A percentile compares a stretch with the other conserved stretches of the same genome.
Conservation (phyloP, 2,113 vertebrate species). For the Hippocampus comes region DNA sequence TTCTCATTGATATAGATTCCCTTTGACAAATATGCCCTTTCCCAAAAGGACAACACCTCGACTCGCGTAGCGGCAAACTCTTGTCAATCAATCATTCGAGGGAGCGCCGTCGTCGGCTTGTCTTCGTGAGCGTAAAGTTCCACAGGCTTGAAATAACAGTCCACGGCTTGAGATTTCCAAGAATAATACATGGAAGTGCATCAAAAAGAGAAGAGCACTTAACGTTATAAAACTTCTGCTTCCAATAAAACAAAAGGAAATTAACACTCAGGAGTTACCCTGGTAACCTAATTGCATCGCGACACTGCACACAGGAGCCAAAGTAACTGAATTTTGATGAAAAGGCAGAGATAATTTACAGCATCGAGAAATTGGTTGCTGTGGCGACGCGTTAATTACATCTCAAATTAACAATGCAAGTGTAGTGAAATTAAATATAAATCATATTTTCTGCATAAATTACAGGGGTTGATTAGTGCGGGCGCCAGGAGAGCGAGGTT, state of each 20-base stretch:
- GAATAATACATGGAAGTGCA: slow-evolving; percentile 52
- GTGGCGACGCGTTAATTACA: slow-evolving; percentile 99
- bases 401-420: slow-evolving; percentile 99
- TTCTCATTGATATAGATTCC: slow-evolving; percentile 63
- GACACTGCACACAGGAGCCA: slow-evolving; percentile 99
- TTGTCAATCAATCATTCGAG: slow-evolving; percentile 52
- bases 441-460: slow-evolving; percentile 99
- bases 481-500: slow-evolving; percentile 99
- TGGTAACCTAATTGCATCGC: slow-evolving; percentile 99
- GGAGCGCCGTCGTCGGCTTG: slow-evolving; percentile 36
- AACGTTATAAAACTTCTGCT: slow-evolving; percentile 88
- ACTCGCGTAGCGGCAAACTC: slow-evolving; percentile 45
- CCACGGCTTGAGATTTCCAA: neutral
- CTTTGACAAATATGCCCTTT: slow-evolving; percentile 64
- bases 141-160: slow-evolving; percentile 28
- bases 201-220: slow-evolving; percentile 79
- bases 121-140: slow-evolving; percentile 25
- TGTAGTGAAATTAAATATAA: slow-evolving; percentile 99
- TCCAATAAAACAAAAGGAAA: slow-evolving; percentile 98
- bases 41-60: slow-evolving; percentile 59
- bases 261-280: slow-evolving; percentile 99
- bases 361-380: slow-evolving; percentile 99
- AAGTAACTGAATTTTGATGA: slow-evolving; percentile 99
- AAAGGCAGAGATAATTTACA: slow-evolving; percentile 99
- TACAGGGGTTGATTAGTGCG: slow-evolving; percentile 99